Percentiles rank a stretch among this genome's conserved stretches.
Conservation (phyloP, 2,113 vertebrate species). For the Sceloporus tristichus region DNA sequence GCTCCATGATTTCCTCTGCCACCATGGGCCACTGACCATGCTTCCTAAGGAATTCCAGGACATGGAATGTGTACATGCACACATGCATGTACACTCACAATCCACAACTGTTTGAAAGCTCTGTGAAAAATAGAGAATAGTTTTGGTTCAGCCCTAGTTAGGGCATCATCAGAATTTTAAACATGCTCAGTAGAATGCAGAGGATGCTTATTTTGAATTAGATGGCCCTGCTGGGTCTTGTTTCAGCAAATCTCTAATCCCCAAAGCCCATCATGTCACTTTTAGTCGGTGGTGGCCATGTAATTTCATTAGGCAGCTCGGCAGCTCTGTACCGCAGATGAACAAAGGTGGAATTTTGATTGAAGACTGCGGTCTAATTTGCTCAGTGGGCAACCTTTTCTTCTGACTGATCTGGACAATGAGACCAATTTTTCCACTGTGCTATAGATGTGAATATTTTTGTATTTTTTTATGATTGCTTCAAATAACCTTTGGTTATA, state of each 20-base stretch:
- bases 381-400: conserved; percentile 9
- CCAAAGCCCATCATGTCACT: conserved; percentile 10
- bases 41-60: too few relatives aligned
- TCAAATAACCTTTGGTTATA: conserved; percentile 15
- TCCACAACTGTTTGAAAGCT: background rate
- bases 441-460: conserved; percentile 2
- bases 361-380: conserved; percentile 9
- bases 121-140: background rate
- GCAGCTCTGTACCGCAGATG: background rate
- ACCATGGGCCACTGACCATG: too few relatives aligned
- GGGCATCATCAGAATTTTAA: background rate
- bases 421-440: background rate
- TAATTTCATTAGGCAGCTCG: conserved; percentile 13
- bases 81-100: too few relatives aligned
- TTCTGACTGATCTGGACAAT: conserved; percentile 15
- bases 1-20: background rate
- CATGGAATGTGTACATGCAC: too few relatives aligned
- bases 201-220: conserved; percentile 2
- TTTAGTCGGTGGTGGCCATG: background rate
- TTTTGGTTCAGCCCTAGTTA: background rate
- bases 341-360: conserved; percentile 12
- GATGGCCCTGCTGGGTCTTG: background rate
- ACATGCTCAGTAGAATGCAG: background rate
- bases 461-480: background rate
- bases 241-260: conserved; percentile 9